Percentiles rank a stretch among this genome's conserved stretches.
phyloP scores from a whole-genome alignment of 2,888 invertebrate species.

The Agrenia bidenticulata region DNA sequence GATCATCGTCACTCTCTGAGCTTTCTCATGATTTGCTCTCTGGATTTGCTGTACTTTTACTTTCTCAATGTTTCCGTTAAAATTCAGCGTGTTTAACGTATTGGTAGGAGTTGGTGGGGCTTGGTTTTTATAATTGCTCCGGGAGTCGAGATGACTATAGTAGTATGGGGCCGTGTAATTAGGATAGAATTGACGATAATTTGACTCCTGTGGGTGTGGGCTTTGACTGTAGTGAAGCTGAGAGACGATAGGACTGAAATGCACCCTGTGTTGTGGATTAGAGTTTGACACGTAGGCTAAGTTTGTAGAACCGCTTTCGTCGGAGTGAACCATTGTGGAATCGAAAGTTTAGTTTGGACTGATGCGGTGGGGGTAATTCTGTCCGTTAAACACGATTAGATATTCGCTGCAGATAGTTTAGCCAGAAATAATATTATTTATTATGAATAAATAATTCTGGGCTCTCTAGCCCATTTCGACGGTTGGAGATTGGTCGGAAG shows the following conservation, averaged over 20 bases:
- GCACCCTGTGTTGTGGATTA: conserved; percentile 58
- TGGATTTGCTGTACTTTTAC: conserved; percentile 40
- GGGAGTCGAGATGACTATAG: background rate
- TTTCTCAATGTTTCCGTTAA: conserved; percentile 21
- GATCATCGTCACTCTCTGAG: conserved; percentile 30
- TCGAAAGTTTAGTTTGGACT: no score
- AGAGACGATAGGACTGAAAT: conserved; percentile 76
- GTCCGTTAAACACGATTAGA: no score
- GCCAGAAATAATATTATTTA: no score
- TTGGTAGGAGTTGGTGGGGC: background rate
- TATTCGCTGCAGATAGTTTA: no score
- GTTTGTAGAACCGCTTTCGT: no score
- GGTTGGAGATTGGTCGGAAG: no score
- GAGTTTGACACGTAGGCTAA: no score
- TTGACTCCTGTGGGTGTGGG: background rate
- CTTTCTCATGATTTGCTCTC: conserved; percentile 24
- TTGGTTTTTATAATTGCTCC: background rate
- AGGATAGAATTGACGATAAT: background rate
- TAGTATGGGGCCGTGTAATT: conserved; percentile 7
- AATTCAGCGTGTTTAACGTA: background rate
- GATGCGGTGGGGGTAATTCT: no score
- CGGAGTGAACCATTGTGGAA: no score
- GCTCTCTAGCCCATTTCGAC: no score
- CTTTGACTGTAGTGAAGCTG: conserved; percentile 71
- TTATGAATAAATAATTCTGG: no score